Evolutionary conservation across 2,113 vertebrate genomes (phyloP).

Genomic region (Mirounga angustirostris): DNA sequence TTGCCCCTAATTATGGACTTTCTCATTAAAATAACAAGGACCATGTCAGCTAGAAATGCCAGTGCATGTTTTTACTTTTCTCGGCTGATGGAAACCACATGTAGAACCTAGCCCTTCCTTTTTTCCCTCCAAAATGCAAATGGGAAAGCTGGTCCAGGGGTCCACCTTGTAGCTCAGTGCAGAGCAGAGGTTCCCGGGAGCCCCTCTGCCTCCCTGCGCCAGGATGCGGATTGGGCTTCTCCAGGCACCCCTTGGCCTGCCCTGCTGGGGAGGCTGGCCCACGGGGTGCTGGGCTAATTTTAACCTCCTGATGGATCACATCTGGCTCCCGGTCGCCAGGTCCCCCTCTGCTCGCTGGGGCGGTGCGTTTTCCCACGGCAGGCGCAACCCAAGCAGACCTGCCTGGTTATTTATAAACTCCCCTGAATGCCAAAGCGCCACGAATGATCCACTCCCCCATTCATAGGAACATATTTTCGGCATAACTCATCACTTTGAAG

Average conservation of each 20-base stretch:
- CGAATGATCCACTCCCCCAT: conserved; percentile 72
- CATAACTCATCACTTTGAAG: conserved; percentile 90
- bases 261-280: fast-evolving
- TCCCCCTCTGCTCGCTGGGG: neutral
- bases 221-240: fast-evolving
- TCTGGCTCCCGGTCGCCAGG: neutral
- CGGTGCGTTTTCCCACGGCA: neutral
- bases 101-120: conserved; percentile 30
- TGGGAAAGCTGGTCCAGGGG: neutral
- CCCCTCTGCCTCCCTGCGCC: fast-evolving
- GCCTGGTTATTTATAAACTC: conserved; percentile 82
- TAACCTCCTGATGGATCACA: neutral
- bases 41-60: conserved; percentile 52
- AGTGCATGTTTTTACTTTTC: conserved; percentile 80
- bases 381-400: neutral
- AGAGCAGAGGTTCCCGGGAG: neutral
- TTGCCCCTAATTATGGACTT: conserved; percentile 79
- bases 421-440: conserved; percentile 62
- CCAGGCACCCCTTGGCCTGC: neutral
- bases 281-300: fast-evolving
- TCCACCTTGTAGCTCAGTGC: neutral
- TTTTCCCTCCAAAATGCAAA: conserved; percentile 53
- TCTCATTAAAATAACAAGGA: conserved; percentile 83
- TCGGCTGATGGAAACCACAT: conserved; percentile 78
- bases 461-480: conserved; percentile 86